Percentiles rank a stretch among this genome's conserved stretches.
Conservation (phyloP, 2,797 vertebrate species). For the Atherinosoma microstoma region DNA sequence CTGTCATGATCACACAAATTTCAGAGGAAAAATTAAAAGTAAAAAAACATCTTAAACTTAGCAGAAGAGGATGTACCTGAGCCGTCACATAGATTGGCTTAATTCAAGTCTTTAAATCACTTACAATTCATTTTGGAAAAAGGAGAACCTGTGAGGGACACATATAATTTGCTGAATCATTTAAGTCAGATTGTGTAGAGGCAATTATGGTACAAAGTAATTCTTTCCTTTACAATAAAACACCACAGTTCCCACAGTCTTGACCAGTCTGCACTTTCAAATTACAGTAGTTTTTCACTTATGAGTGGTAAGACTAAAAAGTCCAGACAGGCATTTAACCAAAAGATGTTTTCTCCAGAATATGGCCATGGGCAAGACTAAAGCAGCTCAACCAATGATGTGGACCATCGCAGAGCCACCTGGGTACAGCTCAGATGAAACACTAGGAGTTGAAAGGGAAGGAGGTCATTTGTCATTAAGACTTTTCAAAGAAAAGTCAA, state of each 20-base stretch:
- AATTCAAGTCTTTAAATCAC: neutral
- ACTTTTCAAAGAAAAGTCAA: slow-evolving; percentile 79
- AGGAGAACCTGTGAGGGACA: slow-evolving; percentile 16
- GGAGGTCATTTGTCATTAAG: slow-evolving; percentile 85
- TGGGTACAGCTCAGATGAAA: slow-evolving; percentile 74
- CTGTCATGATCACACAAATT: slow-evolving; percentile 49
- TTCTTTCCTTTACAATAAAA: slow-evolving; percentile 36
- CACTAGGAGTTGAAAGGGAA: slow-evolving; percentile 80
- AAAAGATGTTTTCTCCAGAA: slow-evolving; percentile 66
- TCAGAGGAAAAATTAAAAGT: slow-evolving; percentile 4
- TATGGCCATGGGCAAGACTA: slow-evolving; percentile 66
- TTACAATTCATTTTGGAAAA: slow-evolving; percentile 13
- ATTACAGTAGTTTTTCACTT: slow-evolving; percentile 29
- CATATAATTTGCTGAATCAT: slow-evolving; percentile 26
- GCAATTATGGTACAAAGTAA: slow-evolving; percentile 43
- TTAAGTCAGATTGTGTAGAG: slow-evolving; percentile 31
- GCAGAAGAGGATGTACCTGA: slow-evolving; percentile 14
- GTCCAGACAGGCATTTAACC: slow-evolving; percentile 64
- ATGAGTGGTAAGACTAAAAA: slow-evolving; percentile 38
- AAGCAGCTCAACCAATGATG: slow-evolving; percentile 67
- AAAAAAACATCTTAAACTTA: slow-evolving; percentile 48
- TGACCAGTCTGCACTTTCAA: slow-evolving; percentile 49
- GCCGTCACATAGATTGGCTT: slow-evolving; percentile 4
- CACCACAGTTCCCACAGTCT: slow-evolving; percentile 45
- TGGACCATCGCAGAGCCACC: slow-evolving; percentile 66